These are phyloP conservation scores for Carollia perspicillata DNA, from an alignment of 2,113 vertebrate species.

Conservation along the genomic window DNA sequence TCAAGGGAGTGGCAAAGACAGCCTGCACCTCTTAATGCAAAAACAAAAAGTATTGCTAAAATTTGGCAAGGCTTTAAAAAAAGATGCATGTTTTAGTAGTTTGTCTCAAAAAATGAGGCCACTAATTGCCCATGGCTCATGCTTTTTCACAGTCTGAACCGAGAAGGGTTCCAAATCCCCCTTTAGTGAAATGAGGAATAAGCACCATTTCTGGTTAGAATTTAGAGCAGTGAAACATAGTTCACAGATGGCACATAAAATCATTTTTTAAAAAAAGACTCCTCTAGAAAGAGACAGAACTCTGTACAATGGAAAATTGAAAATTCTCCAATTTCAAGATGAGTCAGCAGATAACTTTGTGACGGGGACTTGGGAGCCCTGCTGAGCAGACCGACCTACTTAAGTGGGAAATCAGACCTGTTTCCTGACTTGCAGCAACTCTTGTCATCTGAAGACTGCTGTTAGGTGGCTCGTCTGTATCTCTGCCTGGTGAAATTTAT, in stretches of 20 bases:
- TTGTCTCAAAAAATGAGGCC: neutral
- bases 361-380: neutral
- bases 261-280: neutral
- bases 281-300: slow-evolving; percentile 44
- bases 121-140: neutral
- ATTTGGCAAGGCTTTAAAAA: neutral
- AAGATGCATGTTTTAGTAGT: neutral
- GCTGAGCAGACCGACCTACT: neutral
- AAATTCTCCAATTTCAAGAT: slow-evolving; percentile 55
- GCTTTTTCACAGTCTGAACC: neutral
- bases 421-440: slow-evolving; percentile 5
- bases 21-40: neutral
- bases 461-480: neutral
- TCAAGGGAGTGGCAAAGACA: neutral
- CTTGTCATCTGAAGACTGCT: neutral
- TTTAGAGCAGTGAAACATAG: slow-evolving; percentile 24
- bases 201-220: slow-evolving; percentile 27
- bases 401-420: neutral
- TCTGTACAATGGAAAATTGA: slow-evolving; percentile 52
- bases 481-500: slow-evolving; percentile 38
- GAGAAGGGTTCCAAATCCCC: neutral
- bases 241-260: slow-evolving; percentile 51
- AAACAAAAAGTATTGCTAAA: neutral
- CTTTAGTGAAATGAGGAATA: neutral
- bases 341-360: slow-evolving; percentile 60